Evolutionary conservation across 1,140 invertebrate genomes (phyloP).

Genomic region (Drosophila miranda): DNA sequence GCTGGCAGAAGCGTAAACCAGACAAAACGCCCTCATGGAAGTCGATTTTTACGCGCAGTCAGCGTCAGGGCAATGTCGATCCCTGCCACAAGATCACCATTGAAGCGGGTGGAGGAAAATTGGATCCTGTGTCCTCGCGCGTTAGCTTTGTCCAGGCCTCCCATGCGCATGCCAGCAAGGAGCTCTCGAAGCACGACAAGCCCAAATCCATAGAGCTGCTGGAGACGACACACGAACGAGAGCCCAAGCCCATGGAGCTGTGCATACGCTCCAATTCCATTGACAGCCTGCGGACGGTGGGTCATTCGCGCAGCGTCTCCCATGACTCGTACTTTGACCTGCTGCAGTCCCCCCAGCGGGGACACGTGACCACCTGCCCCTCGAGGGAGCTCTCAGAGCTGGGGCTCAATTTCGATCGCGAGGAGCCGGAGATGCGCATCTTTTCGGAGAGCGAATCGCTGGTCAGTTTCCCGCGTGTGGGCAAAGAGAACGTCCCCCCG

Average conservation of each 20-base stretch:
- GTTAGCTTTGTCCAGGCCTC: conserved; percentile 72
- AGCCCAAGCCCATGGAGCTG: conserved; percentile 79
- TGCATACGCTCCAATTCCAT: conserved; percentile 79
- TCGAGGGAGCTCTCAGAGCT: conserved; percentile 90
- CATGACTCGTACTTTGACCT: conserved; percentile 96
- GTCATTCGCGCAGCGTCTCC: conserved; percentile 88
- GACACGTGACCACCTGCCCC: conserved; percentile 82
- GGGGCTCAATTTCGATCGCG: conserved; percentile 91
- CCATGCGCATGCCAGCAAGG: conserved; percentile 61
- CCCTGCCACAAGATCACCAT: conserved; percentile 50
- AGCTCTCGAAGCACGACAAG: conserved; percentile 71
- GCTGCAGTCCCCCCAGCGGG: conserved; percentile 83
- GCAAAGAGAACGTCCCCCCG: conserved; percentile 82
- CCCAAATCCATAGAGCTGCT: conserved; percentile 80
- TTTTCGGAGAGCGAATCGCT: conserved; percentile 92
- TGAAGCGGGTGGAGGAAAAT: conserved; percentile 25
- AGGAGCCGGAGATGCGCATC: conserved; percentile 92
- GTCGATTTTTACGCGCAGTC: conserved; percentile 79
- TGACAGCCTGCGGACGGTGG: conserved; percentile 78
- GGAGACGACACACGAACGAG: conserved; percentile 63
- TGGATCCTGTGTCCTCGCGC: conserved; percentile 44
- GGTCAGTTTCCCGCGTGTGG: conserved; percentile 84
- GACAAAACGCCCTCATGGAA: conserved; percentile 82
- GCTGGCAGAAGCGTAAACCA: no score
- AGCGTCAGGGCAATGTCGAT: conserved; percentile 64